Base-by-base conservation (phyloP, 1,140 invertebrate species). In the Camponotus floridanus region DNA sequence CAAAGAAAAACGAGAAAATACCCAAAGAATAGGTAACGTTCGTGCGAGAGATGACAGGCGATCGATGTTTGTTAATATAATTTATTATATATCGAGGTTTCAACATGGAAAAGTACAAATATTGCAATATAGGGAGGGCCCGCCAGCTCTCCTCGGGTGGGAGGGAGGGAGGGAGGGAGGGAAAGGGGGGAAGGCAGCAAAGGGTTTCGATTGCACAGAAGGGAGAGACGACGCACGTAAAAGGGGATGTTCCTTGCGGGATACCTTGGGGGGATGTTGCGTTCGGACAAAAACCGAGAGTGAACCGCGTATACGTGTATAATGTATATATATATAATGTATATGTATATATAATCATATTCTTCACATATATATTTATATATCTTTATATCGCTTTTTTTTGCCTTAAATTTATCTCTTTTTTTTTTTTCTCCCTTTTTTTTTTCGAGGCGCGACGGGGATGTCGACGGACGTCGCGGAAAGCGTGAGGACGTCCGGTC, bases 31-130 rank as follows among this genome's bases (percentile, higher is more conserved):
- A 67, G 64, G 62, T 51, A 67, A 57, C 36, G 11, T 85, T 71
- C 18, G n/a, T 83, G 55, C 31, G 76, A 86, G 39, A 76, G 48
- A 70, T 26, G 45, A 86, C 57, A 68, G n/a, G 21, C 57, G 48
- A 78, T 94, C 91, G 93, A 94, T 95, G 93, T 95, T 95, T 95
- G 92, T 95, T 95, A 95, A 95, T 95, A 95, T 95, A 95, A 95
- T 95, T 95, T 95, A 95, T 95, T 95, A 94, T 95, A 95, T 95
- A 95, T 95, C 94, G 94, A 95, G 94, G 93, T 95, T 95, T 95
- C 94, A 95, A 95, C 94, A 95, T 95, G 94, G 94, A 95, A 95
- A 95, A 95, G 94, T 95, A 95, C 94, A 95, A 95, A 95, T 95
- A 95, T 95, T 95, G 94, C 94, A 95, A 94, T 95, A 94, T 95